Conservation (phyloP, 2,113 vertebrate species). For the Alaudala cheleensis region DNA sequence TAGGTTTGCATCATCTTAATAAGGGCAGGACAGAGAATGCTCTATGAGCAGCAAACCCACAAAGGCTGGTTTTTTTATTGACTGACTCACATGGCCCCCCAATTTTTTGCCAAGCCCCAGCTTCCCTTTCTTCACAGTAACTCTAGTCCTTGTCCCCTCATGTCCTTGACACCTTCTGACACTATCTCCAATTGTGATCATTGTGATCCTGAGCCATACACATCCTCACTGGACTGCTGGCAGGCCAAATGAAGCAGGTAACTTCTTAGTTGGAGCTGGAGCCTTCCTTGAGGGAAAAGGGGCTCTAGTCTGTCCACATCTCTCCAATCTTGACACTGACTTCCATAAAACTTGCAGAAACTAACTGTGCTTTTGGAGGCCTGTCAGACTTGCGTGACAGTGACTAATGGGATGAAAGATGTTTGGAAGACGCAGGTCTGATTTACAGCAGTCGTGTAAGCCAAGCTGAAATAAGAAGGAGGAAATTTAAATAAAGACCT, state of each 20-base stretch:
- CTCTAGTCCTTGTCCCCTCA: not conserved
- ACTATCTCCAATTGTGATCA: not conserved
- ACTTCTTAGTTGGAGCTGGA: not conserved
- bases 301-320: accelerated
- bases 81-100: accelerated
- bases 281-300: not conserved
- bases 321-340: not conserved
- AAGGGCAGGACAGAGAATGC: not conserved
- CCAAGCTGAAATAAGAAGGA: not conserved
- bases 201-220: not conserved
- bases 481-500: not conserved
- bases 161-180: not conserved
- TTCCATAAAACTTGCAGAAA: not conserved
- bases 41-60: not conserved
- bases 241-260: not conserved
- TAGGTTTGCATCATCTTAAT: not conserved
- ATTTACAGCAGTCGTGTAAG: not conserved
- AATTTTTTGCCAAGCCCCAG: not conserved
- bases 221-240: not conserved
- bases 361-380: not conserved
- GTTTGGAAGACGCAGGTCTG: not conserved
- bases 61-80: accelerated
- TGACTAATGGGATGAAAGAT: not conserved
- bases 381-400: not conserved
- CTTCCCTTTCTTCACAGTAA: not conserved